Conservation (phyloP, 2,797 vertebrate genomes). For the Poecilia gillii region DNA sequence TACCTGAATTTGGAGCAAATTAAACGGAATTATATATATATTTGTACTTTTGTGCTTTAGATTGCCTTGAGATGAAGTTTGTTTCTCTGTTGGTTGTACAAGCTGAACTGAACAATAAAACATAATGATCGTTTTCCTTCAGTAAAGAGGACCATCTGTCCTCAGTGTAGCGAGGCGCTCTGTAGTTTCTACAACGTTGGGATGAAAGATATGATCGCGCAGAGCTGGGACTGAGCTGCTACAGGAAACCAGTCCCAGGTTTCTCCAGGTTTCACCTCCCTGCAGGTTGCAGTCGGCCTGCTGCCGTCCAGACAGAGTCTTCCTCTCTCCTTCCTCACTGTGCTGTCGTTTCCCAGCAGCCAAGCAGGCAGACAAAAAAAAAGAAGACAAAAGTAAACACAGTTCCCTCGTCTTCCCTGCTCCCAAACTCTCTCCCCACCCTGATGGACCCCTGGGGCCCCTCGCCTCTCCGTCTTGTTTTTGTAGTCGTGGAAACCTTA, state of each 20-base stretch:
- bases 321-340: conserved; percentile 65
- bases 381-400: conserved; percentile 75
- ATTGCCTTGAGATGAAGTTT: not conserved
- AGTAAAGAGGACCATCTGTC: not conserved
- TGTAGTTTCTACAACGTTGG: not conserved
- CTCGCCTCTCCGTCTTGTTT: conserved; percentile 74
- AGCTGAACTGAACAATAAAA: not conserved
- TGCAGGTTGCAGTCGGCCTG: conserved; percentile 5
- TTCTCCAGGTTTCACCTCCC: not conserved
- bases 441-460: conserved; percentile 61
- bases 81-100: not conserved
- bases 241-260: not conserved
- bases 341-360: conserved; percentile 62
- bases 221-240: not conserved
- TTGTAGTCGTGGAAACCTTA: conserved; percentile 70
- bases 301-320: conserved; percentile 62
- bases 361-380: conserved; percentile 27
- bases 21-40: not conserved
- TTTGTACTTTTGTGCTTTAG: not conserved
- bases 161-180: not conserved
- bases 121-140: not conserved
- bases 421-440: conserved; percentile 37
- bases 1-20: not conserved
- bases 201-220: not conserved
- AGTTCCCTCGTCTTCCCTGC: conserved; percentile 45